These are phyloP conservation scores for Hippocampus barbouri DNA, from an alignment of 2,113 vertebrate genomes.

Conservation along the genomic window DNA sequence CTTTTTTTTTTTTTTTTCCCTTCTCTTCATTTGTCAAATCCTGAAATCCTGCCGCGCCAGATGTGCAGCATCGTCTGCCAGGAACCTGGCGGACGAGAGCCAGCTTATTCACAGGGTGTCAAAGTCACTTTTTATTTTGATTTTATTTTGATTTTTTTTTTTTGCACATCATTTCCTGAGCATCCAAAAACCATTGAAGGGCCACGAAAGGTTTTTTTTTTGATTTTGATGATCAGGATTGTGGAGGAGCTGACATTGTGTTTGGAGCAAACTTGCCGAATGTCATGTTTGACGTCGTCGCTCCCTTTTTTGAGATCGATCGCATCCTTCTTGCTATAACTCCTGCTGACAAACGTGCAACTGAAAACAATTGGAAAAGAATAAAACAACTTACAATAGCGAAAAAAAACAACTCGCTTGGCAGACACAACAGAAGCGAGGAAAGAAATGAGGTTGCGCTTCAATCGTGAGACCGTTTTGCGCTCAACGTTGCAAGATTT, in stretches of 20 bases:
- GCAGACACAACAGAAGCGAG: background rate
- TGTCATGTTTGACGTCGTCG: too few species aligned
- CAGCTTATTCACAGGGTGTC: slow-evolving; percentile 25
- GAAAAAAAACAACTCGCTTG: too few species aligned
- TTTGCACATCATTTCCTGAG: background rate
- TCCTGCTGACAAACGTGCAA: too few species aligned
- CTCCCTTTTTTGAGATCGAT: background rate
- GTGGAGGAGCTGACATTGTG: background rate
- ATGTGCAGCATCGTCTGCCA: slow-evolving; percentile 28
- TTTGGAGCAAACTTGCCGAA: too few species aligned
- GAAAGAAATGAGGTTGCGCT: background rate
- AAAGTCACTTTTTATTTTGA: slow-evolving; percentile 12
- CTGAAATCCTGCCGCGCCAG: slow-evolving; percentile 25
- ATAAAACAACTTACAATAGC: too few species aligned
- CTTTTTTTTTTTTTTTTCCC: background rate
- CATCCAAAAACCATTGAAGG: too few species aligned
- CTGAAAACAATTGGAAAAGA: too few species aligned
- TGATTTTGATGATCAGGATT: background rate
- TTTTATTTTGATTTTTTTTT: too few species aligned
- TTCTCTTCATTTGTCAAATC: slow-evolving; percentile 14
- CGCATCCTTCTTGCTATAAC: too few species aligned
- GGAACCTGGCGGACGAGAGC: slow-evolving; percentile 17
- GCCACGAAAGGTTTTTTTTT: background rate
- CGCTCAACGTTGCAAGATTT: slow-evolving; percentile 19
- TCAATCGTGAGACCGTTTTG: slow-evolving; percentile 12